phyloP scores from a whole-genome alignment of 2,888 invertebrate species.

The Carabus problematicus region DNA sequence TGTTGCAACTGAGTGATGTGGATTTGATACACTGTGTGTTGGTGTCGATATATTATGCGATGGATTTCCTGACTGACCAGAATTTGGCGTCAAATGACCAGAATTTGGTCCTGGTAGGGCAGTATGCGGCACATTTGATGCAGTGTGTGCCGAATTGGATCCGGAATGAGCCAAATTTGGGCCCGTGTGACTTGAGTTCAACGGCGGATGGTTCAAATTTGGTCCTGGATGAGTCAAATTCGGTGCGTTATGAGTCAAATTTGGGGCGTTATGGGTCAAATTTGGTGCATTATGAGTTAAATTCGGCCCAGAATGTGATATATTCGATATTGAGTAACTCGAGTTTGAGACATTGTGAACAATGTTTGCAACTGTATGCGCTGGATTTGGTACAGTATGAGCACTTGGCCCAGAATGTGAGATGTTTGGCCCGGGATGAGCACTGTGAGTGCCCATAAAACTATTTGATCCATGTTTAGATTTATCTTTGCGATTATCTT shows the following conservation, averaged over 20 bases:
- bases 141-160: neutral
- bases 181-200: neutral
- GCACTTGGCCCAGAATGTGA: neutral
- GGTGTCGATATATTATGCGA: too few species aligned
- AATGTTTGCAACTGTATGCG: neutral
- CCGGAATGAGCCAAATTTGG: neutral
- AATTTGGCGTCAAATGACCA: neutral
- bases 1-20: too few species aligned
- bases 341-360: neutral
- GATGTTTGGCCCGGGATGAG: neutral
- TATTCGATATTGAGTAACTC: too few species aligned
- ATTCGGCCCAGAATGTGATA: neutral
- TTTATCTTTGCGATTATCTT: too few species aligned
- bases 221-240: neutral
- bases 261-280: neutral
- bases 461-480: too few species aligned
- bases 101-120: neutral
- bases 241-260: neutral
- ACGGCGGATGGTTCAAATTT: neutral
- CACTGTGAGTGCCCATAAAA: too few species aligned
- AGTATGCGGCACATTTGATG: neutral
- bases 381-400: constrained; percentile 2
- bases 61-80: neutral
- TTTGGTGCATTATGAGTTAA: neutral
- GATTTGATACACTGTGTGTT: too few species aligned